Evolutionary conservation across 2,797 vertebrate genomes (phyloP), one percentile per base, ranked within the genome.

Genomic region (Myotis vivesi): DNA sequence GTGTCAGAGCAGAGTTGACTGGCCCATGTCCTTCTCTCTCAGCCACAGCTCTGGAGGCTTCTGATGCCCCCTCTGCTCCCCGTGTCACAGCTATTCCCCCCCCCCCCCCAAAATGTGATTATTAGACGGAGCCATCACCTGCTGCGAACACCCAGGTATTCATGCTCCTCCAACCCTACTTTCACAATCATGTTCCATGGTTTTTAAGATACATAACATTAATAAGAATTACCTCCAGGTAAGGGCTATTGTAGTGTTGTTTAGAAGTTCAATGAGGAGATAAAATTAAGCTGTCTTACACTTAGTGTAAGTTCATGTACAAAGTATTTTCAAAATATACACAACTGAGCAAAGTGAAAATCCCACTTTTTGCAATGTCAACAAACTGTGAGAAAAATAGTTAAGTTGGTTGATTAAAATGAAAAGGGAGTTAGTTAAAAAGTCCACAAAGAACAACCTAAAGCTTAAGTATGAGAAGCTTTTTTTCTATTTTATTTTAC

Each of bases 1-100:
- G 2, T 3, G 13, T 68, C 28, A 30, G 7, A 23, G 11, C 5
- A 8, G 23, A 44, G 36, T 25, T 13, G 25, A 25, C 20, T 16
- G 20, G 1, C 7, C 1, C 11, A 5, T 2, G 1, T 1, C 1
- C 5, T 4, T 20, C 38, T 66, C 5, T 2, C 62, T 62, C 25
- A 20, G 11, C 22, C n/a, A 6, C 49, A 30, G 2, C 9, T 5
- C 20, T 1, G 4, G 19, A 10, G 23, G n/a, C 30, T n/a, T 64
- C 36, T 5, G 53, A 19, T 4, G 4, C 15, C 17, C 12, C 9
- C 33, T 25, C 36, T 20, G 6, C 15, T 38, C 19, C 30, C 33
- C 30, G 36, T 10, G 16, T 22, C 62, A 16, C 5, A 19, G 66
- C 3, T 3, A 0, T 33, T 53, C 22, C 64, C 6, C 49, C 25